Base-by-base conservation (phyloP, 2,888 invertebrate species). In the Cheilosia grossa region DNA sequence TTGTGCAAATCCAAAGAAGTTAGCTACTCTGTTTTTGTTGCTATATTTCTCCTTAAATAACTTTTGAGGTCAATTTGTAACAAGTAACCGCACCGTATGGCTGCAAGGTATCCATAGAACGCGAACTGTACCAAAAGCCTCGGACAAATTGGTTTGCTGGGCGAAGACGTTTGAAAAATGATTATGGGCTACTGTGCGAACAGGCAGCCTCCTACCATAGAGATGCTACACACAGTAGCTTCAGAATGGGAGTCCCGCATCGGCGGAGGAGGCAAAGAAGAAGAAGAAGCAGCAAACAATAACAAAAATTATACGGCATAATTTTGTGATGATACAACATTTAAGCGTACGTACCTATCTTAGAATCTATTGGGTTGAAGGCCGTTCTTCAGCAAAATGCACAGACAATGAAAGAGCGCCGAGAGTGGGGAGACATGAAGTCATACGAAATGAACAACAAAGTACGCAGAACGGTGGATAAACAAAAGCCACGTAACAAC, bases 1-100 rank as follows among this genome's bases (percentile, higher is more conserved):
- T 30, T 30, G 59, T 58, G 67, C 63, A 7, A 47, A 54, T 44
- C 49, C 24, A 17, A 73, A 64, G 72, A 59, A 44, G 72, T 61
- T 56, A 63, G 58, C 74, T 74, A 54, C 44, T 59, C 44, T n/a
- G 58, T 44, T 24, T 72, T 51, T 69, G 40, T 67, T 75, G 58
- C 53, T 37, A 66, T 80, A 66, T 81, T 85, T 86, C 77, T 73
- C 75, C 72, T 81, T 73, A 82, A 86, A 82, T 86, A 82, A 81
- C 77, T 86, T 86, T 86, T 86, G 86, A 86, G 86, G 86, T 86
- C 86, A 86, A 86, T 86, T 86, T 86, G 86, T 58, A 86, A 86
- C 77, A 77, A 82, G 78, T 77, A 72, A 77, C 75, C 81, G 70
- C 67, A 44, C 70, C 19, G 54, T 56, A 66, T 54, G 54, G 21